Evolutionary conservation across 2,113 vertebrate species (phyloP), one percentile per base, ranked within the genome.

Genomic region (Bubo scandiacus): DNA sequence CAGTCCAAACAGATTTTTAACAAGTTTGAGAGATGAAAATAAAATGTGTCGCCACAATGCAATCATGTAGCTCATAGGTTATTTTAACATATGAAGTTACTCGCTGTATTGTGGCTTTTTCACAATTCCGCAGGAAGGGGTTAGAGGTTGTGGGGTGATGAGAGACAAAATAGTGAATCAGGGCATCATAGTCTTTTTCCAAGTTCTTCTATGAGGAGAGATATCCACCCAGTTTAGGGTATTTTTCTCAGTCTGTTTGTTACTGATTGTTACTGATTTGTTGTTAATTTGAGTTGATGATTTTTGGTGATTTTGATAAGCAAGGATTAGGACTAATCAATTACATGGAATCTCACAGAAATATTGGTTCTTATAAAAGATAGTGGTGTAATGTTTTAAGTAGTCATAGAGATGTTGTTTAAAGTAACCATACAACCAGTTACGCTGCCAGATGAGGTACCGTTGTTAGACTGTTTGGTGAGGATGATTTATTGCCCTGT

Each of bases 1-100:
- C 16, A 36, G 54, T 89, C 85, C 30, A 84, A 88, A 63, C 8
- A 59, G 77, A 94, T 97, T 97, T 70, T 38, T 86, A 92, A 89
- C 38, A 68, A 68, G 70, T 81, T 43, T 74, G 12, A 51, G 65
- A 88, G 47, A 83, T 85, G 16, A 94, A 94, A 93, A 96, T 90
- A 94, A 93, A 87, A 66, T 74, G 6, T 45, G 12, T 51, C 67
- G 47, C 34, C 34, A 47, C 52, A 84, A 18, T 26, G 47, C 10
- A 45, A 19, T 67, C 26, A 63, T 54, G 25, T 73, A 80, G 21
- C 34, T 94, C 52, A 80, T 61, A 86, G 18, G 13, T 67, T 26
- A 67, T 58, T 75, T 95, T 79, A 59, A 63, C 43, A 25, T 34
- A 40, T 10, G 22, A 63, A 66, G 5, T 54, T 66, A 40, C 65